Percentiles rank a stretch among this genome's conserved stretches.
Conservation (phyloP, 35 echinoderm and acorn worm species). For the Diadema setosum region DNA sequence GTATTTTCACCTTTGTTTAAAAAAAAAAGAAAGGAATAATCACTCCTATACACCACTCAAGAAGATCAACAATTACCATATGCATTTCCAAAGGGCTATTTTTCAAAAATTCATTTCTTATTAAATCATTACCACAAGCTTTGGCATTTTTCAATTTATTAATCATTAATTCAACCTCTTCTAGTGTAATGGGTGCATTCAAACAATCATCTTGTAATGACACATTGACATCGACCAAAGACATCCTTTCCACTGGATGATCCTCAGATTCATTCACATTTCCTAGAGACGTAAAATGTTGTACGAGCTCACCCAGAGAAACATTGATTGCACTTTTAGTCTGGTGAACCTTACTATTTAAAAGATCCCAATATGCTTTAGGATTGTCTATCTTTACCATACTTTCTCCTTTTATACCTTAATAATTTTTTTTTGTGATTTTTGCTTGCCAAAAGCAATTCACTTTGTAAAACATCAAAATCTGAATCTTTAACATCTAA, state of each 20-base stretch:
- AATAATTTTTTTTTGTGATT: not conserved
- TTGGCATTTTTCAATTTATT: not conserved
- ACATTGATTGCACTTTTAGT: too few species aligned
- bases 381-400: too few species aligned
- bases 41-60: not conserved
- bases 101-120: not conserved
- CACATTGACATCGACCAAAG: not conserved
- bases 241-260: not conserved
- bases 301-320: too few species aligned
- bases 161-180: not conserved
- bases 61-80: not conserved
- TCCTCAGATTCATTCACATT: not conserved
- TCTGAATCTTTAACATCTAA: too few species aligned
- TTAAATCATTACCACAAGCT: not conserved
- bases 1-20: not conserved
- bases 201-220: not conserved
- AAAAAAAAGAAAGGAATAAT: not conserved
- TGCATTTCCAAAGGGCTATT: not conserved
- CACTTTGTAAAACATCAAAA: too few species aligned
- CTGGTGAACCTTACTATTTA: too few species aligned
- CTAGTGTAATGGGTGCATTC: not conserved
- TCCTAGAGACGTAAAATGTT: too few species aligned
- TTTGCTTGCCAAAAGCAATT: not conserved
- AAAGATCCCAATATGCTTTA: too few species aligned
- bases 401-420: too few species aligned